These are phyloP conservation scores for Drosophila carrolli DNA, from an alignment of 1,140 invertebrate genomes.

Conservation along the genomic window DNA sequence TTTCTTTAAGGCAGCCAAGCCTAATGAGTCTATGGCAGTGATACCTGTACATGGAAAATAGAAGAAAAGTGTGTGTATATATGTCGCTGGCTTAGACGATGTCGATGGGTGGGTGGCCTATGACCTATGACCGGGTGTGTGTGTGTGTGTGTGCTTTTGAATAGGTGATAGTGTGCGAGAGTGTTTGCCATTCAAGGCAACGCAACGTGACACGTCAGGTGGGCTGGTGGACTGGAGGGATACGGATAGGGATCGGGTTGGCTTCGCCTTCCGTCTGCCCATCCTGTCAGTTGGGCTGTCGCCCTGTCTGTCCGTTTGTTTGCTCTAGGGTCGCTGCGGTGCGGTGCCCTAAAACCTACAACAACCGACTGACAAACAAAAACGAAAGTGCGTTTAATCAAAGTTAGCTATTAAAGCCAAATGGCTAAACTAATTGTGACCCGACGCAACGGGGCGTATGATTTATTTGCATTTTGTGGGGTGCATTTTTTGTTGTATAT, in stretches of 20 bases:
- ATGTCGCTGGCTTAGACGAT: constrained; percentile 40
- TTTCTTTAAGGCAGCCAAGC: neutral
- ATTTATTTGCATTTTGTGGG: constrained; percentile 65
- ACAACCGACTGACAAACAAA: constrained; percentile 51
- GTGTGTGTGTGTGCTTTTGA: constrained; percentile 14
- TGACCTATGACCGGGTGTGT: constrained; percentile 30
- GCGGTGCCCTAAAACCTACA: constrained; percentile 69
- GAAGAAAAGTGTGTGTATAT: constrained; percentile 34
- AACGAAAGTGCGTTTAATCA: constrained; percentile 78
- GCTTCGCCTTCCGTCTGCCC: constrained; percentile 19
- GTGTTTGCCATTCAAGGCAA: constrained; percentile 57
- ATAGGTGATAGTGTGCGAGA: constrained; percentile 13
- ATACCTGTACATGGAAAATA: constrained; percentile 17
- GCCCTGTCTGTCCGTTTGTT: constrained; percentile 57
- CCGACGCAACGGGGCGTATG: constrained; percentile 56
- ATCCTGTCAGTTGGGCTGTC: constrained; percentile 50
- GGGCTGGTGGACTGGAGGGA: constrained; percentile 8
- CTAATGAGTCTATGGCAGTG: neutral
- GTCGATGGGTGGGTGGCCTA: constrained; percentile 45
- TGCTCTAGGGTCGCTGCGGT: constrained; percentile 64
- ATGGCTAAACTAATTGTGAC: constrained; percentile 58
- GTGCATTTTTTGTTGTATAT: neutral
- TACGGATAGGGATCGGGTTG: constrained; percentile 1
- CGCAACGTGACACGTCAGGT: constrained; percentile 61
- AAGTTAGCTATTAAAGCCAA: constrained; percentile 62